Percentiles rank a stretch among this genome's conserved stretches.
Conservation (phyloP, 2,113 vertebrate species). For the Calidris pugnax region DNA sequence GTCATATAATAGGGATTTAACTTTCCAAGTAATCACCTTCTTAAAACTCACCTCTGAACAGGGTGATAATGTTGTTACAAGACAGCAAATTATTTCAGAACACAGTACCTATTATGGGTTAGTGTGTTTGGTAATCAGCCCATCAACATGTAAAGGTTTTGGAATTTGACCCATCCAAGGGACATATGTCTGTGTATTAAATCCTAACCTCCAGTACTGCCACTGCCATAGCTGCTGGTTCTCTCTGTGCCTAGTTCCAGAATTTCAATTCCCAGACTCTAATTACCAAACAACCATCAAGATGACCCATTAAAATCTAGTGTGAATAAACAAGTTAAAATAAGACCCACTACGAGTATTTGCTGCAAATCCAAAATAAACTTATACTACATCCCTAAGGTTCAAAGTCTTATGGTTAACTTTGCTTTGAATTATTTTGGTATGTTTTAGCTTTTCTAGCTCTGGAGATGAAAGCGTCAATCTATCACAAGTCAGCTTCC, state of each 20-base stretch:
- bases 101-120: background rate
- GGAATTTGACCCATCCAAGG: rapidly evolving
- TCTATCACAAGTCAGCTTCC: background rate
- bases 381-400: background rate
- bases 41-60: background rate
- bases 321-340: background rate
- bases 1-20: conserved; percentile 22
- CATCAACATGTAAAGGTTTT: background rate
- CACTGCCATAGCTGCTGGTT: background rate
- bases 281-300: background rate
- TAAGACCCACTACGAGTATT: background rate
- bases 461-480: conserved; percentile 27
- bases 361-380: conserved; percentile 6
- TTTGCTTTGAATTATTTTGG: conserved; percentile 10
- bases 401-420: conserved; percentile 1
- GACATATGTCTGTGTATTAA: background rate
- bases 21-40: conserved; percentile 13
- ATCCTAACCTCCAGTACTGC: background rate
- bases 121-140: background rate
- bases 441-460: background rate
- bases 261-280: background rate
- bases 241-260: background rate
- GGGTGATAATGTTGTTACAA: background rate
- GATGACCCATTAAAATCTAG: background rate
- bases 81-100: background rate